These are phyloP conservation scores for Odontamblyopus lacepedii DNA, from an alignment of 2,797 vertebrate genomes.

Conservation along the genomic window DNA sequence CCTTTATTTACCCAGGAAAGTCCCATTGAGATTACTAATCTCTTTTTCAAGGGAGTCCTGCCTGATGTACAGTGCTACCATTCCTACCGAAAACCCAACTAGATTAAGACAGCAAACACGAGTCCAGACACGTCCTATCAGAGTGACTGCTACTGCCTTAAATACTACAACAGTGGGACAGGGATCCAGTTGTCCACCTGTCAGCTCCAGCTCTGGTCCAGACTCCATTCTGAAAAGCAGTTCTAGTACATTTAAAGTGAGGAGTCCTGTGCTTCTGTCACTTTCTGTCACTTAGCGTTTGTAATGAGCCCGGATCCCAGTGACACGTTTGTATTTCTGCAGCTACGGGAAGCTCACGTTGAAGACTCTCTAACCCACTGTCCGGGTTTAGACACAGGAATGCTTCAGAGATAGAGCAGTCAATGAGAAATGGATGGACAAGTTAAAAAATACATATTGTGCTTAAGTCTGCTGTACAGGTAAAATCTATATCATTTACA, in stretches of 20 bases:
- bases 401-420: not conserved
- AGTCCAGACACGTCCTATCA: not conserved
- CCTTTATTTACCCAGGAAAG: no score
- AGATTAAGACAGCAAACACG: not conserved
- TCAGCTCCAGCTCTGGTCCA: slow-evolving; percentile 10
- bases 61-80: no score
- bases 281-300: slow-evolving; percentile 20
- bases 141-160: not conserved
- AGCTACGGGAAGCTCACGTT: not conserved
- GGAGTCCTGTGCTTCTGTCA: slow-evolving; percentile 16
- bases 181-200: slow-evolving; percentile 4
- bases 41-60: no score
- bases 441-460: not conserved
- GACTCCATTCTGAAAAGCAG: slow-evolving; percentile 16
- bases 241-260: slow-evolving; percentile 11
- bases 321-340: slow-evolving; percentile 7
- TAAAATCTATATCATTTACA: no score
- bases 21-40: no score
- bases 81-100: not conserved
- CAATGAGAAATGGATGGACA: not conserved
- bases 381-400: not conserved
- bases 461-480: no score
- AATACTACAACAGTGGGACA: not conserved
- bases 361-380: not conserved
- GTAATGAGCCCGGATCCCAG: slow-evolving; percentile 12